Base-by-base conservation (phyloP, 2,797 vertebrate genomes). In the Sebastes baramenuke region DNA sequence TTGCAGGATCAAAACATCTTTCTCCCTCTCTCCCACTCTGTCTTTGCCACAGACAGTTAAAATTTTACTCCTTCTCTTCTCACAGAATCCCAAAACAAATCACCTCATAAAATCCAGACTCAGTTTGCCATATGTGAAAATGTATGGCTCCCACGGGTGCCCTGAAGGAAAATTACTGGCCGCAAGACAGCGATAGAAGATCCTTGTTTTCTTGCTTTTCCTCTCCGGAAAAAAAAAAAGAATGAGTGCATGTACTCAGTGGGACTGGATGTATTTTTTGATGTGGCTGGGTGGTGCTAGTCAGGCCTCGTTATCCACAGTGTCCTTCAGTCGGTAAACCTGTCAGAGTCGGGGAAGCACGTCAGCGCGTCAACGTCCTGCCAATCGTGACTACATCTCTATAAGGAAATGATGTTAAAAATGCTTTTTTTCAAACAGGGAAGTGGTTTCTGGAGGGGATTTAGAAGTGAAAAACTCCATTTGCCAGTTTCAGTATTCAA, bases 61-160 rank as follows among this genome's bases (percentile, higher is more conserved):
- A 83, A 16, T 81, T 92, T 83, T 79, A 89, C 87, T 90, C 85
- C 68, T 81, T 89, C 85, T 90, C 80, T 87, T 92, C 86, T 92
- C 90, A 90, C 85, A 93, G 82, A 79, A 86, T 88, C 91, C 82
- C 90, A 87, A 92, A 94, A 93, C 92, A 90, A 90, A 93, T 90
- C 84, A 77, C 73, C 90, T 79, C 85, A 88, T 94, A 92, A 93
- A 93, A 92, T 61, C 74, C 86, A 87, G 89, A 87, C 87, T 85
- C 64, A 55, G 74, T 77, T 86, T 87, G 88, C 89, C 92, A 93
- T 92, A 90, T 92, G 91, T 87, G 86, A 92, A 92, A 89, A 93
- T 80, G 80, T 87, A 93, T 84, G 85, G 91, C 88, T 94, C 93
- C 89, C 93, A 79, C 38, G 88, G 89, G 92, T 61, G 80, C 87